Evolutionary conservation across 1,140 invertebrate species (phyloP), one percentile per base, ranked within the genome.

Genomic region (Diorhabda elongata): DNA sequence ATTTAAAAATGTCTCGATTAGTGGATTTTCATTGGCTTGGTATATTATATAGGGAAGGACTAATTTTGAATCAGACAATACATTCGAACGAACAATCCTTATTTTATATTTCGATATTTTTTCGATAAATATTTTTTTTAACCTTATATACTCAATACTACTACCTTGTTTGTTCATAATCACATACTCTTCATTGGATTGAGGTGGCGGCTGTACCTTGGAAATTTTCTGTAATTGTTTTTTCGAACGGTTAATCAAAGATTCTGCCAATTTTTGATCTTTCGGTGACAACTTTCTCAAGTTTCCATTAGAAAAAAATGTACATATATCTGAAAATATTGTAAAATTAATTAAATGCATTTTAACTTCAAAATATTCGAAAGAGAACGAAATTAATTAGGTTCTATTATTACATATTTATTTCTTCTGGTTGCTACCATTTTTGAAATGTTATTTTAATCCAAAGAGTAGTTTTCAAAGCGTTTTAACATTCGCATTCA

Each of bases 291-390:
- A 61, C n/a, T 61, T 43, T 7, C 66, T 70, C 26, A 71, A 68
- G 58, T 73, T 71, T 44, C 45, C 56, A 44, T 66, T 60, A 3
- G 58, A 65, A 52, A 75, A 47, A 71, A 75, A 75, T 61, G 67
- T 59, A 47, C 74, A 75, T 44, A 75, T 73, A 71, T 75, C 74
- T 75, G 47, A 7, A 72, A 74, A 26, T 26, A 26, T 26, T 26
- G 26, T 26, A 26, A 26, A 26, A 26, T 26, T 26, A 26, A 26
- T 26, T 26, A 26, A 26, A 26, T 26, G 26, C 1, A 26, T 26
- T 26, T 26, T 26, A 26, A 11, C 11, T 11, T 11, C 11, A 11
- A 11, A 11, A 11, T 11, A 11, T 11, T 11, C 11, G 11, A 11
- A 11, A 11, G 11, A 11, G 11, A 11, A 26, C 26, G 26, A 26